These are phyloP conservation scores for Nomada fucata DNA, from an alignment of 2,888 invertebrate genomes.

Conservation along the genomic window DNA sequence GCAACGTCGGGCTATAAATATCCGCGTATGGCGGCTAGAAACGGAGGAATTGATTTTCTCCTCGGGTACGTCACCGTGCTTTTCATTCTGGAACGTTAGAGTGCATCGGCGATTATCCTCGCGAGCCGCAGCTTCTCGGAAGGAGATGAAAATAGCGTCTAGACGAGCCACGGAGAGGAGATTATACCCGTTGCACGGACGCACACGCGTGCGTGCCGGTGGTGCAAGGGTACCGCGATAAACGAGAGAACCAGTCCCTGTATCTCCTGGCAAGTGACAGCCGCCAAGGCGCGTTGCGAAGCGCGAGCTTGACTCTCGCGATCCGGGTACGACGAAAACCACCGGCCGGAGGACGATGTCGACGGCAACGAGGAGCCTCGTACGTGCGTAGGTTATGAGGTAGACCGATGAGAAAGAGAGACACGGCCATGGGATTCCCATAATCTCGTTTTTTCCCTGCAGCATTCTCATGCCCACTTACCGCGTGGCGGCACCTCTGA, in stretches of 20 bases:
- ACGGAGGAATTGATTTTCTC: conserved; percentile 42
- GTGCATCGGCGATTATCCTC: conserved; percentile 48
- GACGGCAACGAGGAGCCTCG: conserved; percentile 18
- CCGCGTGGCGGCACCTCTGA: conserved; percentile 75
- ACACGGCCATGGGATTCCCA: conserved; percentile 65
- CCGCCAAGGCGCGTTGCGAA: conserved; percentile 38
- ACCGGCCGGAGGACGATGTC: not conserved
- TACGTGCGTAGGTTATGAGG: conserved; percentile 65
- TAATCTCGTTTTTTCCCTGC: conserved; percentile 70
- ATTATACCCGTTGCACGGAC: conserved; percentile 43
- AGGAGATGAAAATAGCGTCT: conserved; percentile 51
- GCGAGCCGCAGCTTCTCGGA: conserved; percentile 38
- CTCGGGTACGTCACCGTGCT: conserved; percentile 48
- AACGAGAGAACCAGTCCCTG: conserved; percentile 64
- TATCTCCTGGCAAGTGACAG: conserved; percentile 63
- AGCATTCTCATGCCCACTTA: conserved; percentile 66
- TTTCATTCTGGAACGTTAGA: conserved; percentile 51
- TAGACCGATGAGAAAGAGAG: conserved; percentile 27
- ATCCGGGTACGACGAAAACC: conserved; percentile 39
- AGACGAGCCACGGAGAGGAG: conserved; percentile 17
- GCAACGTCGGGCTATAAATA: conserved; percentile 55
- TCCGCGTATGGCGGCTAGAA: conserved; percentile 5
- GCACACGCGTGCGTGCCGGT: not conserved
- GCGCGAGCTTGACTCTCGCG: conserved; percentile 6
- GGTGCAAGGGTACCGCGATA: conserved; percentile 49